Conservation (phyloP, 2,888 invertebrate species). For the Xanthia togata region DNA sequence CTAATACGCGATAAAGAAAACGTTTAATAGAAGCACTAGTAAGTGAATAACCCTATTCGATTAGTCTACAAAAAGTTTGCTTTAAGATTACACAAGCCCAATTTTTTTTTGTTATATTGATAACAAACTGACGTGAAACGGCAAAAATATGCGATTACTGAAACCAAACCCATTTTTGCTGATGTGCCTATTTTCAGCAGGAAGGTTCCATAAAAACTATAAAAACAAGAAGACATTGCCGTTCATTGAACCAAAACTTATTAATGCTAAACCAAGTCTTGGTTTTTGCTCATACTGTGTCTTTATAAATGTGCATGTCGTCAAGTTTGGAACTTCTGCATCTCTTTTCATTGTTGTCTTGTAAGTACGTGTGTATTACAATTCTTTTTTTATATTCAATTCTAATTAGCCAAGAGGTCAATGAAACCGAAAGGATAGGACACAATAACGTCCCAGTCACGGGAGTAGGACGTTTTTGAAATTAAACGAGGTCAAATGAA, state of each 20-base stretch:
- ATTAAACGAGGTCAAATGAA: constrained; percentile 16
- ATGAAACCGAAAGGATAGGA: constrained; percentile 22
- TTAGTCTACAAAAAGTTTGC: background rate
- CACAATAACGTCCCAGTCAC: constrained; percentile 14
- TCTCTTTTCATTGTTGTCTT: background rate
- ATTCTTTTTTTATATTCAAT: constrained; percentile 37
- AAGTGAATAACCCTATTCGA: background rate
- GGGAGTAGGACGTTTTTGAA: constrained; percentile 2
- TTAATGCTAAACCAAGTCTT: background rate
- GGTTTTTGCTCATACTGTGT: background rate
- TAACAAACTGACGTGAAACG: background rate
- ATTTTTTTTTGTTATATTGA: too few relatives aligned
- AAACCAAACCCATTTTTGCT: background rate
- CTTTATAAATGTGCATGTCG: background rate
- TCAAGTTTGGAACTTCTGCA: constrained; percentile 12
- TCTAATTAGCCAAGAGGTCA: constrained; percentile 46
- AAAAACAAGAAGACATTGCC: background rate
- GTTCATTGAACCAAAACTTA: background rate
- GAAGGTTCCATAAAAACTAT: background rate
- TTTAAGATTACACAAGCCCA: background rate
- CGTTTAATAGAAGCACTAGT: background rate
- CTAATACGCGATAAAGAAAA: background rate
- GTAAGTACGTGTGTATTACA: background rate
- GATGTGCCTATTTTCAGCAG: background rate
- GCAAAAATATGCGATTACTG: background rate